Conservation (phyloP, 2,888 invertebrate species). For the Scaptomyza parva region DNA sequence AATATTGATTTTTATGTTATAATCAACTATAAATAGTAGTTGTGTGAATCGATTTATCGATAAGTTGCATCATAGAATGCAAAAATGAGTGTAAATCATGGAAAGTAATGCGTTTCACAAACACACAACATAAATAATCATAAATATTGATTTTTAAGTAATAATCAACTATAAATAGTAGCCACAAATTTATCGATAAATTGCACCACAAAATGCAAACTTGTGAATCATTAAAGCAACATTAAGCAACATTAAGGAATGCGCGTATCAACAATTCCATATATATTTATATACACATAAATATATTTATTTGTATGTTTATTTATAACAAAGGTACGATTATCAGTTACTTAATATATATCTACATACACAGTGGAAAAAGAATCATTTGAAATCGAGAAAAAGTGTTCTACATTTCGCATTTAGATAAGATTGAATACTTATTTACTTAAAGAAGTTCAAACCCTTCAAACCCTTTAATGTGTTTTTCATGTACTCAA, state of each 20-base stretch:
- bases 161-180: too few species aligned
- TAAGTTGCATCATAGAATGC: too few species aligned
- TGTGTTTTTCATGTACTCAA: too few species aligned
- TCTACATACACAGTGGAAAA: conserved; percentile 33
- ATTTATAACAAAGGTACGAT: conserved; percentile 19
- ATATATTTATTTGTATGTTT: conserved; percentile 6
- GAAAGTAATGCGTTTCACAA: too few species aligned
- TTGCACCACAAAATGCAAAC: conserved; percentile 44
- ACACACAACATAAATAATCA: too few species aligned
- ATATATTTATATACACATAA: not conserved
- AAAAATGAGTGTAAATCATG: too few species aligned
- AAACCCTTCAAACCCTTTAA: too few species aligned
- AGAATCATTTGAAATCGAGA: not conserved
- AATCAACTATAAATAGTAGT: not conserved
- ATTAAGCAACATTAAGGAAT: conserved; percentile 31
- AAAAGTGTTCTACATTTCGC: not conserved
- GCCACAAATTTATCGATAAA: conserved; percentile 42
- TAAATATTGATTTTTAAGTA: too few species aligned
- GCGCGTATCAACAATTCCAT: conserved; percentile 22
- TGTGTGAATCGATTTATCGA: too few species aligned
- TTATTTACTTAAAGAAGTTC: too few species aligned
- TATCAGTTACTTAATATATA: conserved; percentile 38
- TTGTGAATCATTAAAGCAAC: conserved; percentile 30
- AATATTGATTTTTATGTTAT: too few species aligned
- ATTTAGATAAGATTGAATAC: too few species aligned